Evolutionary conservation across 2,113 vertebrate species (phyloP).

Genomic region (Ameiurus melas): DNA sequence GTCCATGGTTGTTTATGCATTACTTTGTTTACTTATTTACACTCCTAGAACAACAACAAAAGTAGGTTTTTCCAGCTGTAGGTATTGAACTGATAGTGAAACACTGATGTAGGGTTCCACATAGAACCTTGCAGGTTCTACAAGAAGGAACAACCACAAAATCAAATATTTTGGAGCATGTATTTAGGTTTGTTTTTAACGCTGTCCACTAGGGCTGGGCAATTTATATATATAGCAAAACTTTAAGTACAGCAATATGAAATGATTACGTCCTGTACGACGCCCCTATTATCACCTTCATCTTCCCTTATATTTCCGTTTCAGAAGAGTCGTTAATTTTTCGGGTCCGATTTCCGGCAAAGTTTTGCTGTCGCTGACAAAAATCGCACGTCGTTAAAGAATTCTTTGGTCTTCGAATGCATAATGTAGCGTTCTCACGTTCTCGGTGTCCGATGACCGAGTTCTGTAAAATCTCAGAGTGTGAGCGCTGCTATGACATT

Average conservation of each 20-base stretch:
- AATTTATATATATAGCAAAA: not conserved
- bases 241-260: not conserved
- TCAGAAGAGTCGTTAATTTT: not conserved
- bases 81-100: not conserved
- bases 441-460: not conserved
- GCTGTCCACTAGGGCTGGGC: not conserved
- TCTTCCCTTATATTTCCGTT: not conserved
- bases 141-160: not conserved
- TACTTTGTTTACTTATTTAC: not conserved
- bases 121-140: not conserved
- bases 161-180: not conserved
- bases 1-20: not conserved
- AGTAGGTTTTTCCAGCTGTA: too few relatives aligned
- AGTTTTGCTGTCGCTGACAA: not conserved
- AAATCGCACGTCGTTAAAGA: not conserved
- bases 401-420: not conserved
- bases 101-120: not conserved
- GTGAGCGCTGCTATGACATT: not conserved
- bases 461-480: not conserved
- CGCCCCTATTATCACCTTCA: not conserved
- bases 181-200: not conserved
- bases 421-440: not conserved
- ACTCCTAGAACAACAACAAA: too few relatives aligned
- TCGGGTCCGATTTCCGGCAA: not conserved
- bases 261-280: not conserved